A percentile compares a stretch with the other conserved stretches of the same genome.
Conservation (phyloP, 2,797 vertebrate genomes). For the Cichlasoma orientale region DNA sequence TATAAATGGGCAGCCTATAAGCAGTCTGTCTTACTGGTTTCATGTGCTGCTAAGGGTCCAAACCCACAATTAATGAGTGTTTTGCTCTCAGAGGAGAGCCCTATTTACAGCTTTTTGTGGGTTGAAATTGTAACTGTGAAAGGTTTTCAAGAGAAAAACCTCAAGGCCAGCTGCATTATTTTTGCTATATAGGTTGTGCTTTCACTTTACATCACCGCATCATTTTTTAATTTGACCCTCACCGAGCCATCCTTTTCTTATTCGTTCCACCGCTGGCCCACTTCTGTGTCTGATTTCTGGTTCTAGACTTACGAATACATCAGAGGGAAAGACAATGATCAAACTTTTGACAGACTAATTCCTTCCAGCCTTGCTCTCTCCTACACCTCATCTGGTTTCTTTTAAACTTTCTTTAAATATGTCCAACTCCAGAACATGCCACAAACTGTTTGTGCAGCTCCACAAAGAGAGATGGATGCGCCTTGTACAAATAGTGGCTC, state of each 20-base stretch:
- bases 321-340: conserved; percentile 49
- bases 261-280: conserved; percentile 55
- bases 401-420: conserved; percentile 44
- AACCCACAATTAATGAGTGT: conserved; percentile 45
- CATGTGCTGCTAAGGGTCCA: conserved; percentile 10
- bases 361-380: conserved; percentile 58
- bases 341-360: conserved; percentile 67
- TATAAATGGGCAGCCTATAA: conserved; percentile 21
- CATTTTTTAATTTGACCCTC: conserved; percentile 30
- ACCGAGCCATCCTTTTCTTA: conserved; percentile 43
- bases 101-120: conserved; percentile 35
- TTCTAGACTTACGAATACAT: conserved; percentile 51
- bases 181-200: not conserved
- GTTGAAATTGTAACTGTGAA: conserved; percentile 28
- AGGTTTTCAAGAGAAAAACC: conserved; percentile 20
- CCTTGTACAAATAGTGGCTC: conserved; percentile 27
- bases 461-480: conserved; percentile 8
- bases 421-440: conserved; percentile 32
- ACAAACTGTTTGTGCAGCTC: conserved; percentile 1
- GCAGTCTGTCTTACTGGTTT: conserved; percentile 4
- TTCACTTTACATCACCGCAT: conserved; percentile 28
- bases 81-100: conserved; percentile 13
- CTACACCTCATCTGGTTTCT: conserved; percentile 69
- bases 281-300: conserved; percentile 41
- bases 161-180: not conserved